Evolutionary conservation across 2,797 vertebrate genomes (phyloP).

Genomic region (Eleutherodactylus coqui): DNA sequence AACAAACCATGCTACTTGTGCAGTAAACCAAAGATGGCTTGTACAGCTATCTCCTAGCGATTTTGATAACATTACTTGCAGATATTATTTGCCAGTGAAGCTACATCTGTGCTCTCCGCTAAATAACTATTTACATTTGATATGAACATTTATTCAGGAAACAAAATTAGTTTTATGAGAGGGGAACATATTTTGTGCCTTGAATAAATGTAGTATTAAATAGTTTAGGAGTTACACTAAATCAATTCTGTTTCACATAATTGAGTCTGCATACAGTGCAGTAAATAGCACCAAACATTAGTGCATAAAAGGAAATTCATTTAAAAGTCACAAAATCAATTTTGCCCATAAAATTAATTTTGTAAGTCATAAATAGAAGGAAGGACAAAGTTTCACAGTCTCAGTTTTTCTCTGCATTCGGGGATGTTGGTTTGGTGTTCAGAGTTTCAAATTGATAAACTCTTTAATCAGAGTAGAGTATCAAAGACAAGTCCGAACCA

Average conservation of each 20-base stretch:
- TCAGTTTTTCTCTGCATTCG: background rate
- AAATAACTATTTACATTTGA: constrained; percentile 18
- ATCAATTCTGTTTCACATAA: constrained; percentile 29
- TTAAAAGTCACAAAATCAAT: constrained; percentile 26
- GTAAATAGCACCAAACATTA: background rate
- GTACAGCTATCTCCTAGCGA: background rate
- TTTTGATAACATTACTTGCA: background rate
- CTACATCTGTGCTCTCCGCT: background rate
- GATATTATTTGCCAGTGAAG: background rate
- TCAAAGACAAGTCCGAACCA: background rate
- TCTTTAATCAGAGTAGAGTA: background rate
- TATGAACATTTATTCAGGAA: background rate
- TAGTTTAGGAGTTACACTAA: constrained; percentile 19
- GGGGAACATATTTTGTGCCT: background rate
- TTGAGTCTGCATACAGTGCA: background rate
- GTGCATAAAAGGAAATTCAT: constrained; percentile 3
- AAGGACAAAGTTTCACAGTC: background rate
- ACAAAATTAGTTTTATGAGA: background rate
- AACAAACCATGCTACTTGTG: too few species aligned
- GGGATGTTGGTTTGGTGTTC: background rate
- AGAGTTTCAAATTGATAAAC: background rate
- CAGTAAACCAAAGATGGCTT: too few species aligned
- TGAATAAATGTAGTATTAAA: background rate
- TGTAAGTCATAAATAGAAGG: background rate
- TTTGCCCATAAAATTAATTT: constrained; percentile 25